A percentile compares a stretch with the other conserved stretches of the same genome.
These are phyloP conservation scores for Gnathonemus echidnorhynchus DNA, from an alignment of 2,113 vertebrate genomes.

Conservation along the genomic window DNA sequence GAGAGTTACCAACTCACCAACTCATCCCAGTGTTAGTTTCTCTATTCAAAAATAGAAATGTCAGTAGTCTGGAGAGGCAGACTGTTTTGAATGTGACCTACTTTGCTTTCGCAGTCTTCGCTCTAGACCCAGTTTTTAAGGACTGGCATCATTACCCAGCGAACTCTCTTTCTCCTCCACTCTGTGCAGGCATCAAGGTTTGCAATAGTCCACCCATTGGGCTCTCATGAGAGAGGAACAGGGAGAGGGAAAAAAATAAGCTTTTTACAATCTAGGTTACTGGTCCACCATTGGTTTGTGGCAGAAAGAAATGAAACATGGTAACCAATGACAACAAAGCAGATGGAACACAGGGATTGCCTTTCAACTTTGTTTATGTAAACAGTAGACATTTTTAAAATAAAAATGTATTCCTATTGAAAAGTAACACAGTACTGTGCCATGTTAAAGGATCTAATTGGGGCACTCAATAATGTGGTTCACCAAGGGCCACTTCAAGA, in stretches of 20 bases:
- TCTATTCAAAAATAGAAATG: slow-evolving; percentile 9
- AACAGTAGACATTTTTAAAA: neutral
- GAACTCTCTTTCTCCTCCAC: neutral
- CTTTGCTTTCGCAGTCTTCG: neutral
- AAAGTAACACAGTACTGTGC: neutral
- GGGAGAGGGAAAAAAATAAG: neutral
- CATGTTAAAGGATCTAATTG: neutral
- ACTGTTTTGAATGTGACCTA: slow-evolving; percentile 5
- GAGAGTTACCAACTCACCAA: neutral
- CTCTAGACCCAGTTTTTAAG: slow-evolving; percentile 19
- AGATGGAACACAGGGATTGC: neutral
- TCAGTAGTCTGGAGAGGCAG: neutral
- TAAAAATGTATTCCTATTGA: neutral
- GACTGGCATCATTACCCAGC: slow-evolving; percentile 22
- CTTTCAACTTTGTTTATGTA: neutral
- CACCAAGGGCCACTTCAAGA: neutral
- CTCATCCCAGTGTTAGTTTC: neutral
- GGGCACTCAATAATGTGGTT: neutral
- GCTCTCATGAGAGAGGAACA: neutral
- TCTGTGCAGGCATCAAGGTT: slow-evolving; percentile 8
- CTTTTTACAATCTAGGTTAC: slow-evolving; percentile 13
- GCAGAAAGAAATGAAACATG: neutral
- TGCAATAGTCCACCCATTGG: neutral
- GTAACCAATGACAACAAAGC: neutral
- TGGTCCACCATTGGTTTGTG: neutral